Evolutionary conservation across 2,113 vertebrate genomes (phyloP).

Genomic region (Propithecus coquereli): DNA sequence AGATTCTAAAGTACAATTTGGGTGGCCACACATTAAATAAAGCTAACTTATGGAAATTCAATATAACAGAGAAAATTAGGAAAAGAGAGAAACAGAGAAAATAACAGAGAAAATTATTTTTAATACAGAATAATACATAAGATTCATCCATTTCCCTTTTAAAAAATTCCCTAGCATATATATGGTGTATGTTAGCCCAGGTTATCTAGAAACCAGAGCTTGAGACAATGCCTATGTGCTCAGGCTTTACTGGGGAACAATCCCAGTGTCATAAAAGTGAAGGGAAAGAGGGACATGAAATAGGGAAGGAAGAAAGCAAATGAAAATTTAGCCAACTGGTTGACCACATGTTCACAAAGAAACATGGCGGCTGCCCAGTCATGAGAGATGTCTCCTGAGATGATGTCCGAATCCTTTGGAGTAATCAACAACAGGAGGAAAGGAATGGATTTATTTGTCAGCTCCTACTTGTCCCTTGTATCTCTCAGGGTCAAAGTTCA

Average conservation of each 20-base stretch:
- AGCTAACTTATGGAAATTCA: background rate
- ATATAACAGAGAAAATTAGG: background rate
- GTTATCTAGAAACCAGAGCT: background rate
- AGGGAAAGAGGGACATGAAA: background rate
- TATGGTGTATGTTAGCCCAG: background rate
- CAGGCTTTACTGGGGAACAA: background rate
- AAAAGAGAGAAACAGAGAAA: too few species aligned
- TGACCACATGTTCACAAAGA: background rate
- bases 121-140: background rate
- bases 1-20: constrained; percentile 9
- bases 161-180: background rate
- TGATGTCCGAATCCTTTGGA: background rate
- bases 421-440: background rate
- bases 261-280: background rate
- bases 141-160: background rate
- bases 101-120: too few species aligned
- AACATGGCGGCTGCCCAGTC: background rate
- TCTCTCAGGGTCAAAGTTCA: background rate
- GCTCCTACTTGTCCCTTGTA: background rate
- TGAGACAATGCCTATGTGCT: background rate
- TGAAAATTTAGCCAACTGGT: background rate
- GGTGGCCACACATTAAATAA: background rate
- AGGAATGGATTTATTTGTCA: background rate
- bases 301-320: background rate
- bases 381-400: background rate